Conservation (phyloP, 2,888 invertebrate genomes). For the Parelbella ahira region DNA sequence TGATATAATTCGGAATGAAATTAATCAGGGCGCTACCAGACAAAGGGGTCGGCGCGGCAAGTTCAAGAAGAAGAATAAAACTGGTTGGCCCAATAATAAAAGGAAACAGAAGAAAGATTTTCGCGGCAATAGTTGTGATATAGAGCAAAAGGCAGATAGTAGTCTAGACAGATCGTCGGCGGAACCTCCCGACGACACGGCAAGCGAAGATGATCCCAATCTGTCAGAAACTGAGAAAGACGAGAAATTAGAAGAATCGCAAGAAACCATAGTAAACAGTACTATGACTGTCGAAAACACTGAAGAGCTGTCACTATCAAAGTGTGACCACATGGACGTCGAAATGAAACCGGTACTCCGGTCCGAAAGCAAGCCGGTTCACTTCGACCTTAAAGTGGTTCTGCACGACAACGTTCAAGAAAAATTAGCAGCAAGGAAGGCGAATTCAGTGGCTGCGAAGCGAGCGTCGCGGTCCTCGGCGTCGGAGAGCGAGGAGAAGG, state of each 20-base stretch:
- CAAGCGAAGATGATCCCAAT: slow-evolving; percentile 54
- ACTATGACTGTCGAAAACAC: slow-evolving; percentile 4
- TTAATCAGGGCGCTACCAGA: slow-evolving; percentile 44
- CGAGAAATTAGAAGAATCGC: slow-evolving; percentile 31
- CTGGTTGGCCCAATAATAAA: slow-evolving; percentile 90
- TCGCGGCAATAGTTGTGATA: slow-evolving; percentile 49
- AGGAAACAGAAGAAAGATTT: slow-evolving; percentile 62
- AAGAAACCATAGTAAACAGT: slow-evolving; percentile 10
- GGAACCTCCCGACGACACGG: slow-evolving; percentile 52
- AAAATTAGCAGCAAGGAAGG: slow-evolving; percentile 29
- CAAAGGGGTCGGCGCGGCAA: slow-evolving; percentile 64
- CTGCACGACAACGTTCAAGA: slow-evolving; percentile 39
- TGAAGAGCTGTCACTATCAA: slow-evolving; percentile 25
- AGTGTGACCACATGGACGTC: slow-evolving; percentile 31
- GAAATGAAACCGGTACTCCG: slow-evolving; percentile 13
- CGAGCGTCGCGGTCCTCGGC: slow-evolving; percentile 39
- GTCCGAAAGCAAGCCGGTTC: slow-evolving; percentile 36
- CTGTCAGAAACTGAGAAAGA: slow-evolving; percentile 47
- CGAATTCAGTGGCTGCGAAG: slow-evolving; percentile 44
- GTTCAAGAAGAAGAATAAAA: slow-evolving; percentile 87
- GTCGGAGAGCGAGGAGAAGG: slow-evolving; percentile 50
- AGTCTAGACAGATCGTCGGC: slow-evolving; percentile 57
- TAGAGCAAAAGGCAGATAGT: slow-evolving; percentile 45
- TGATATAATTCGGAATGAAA: slow-evolving; percentile 62
- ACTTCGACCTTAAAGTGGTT: slow-evolving; percentile 45